phyloP scores from a whole-genome alignment of 2,113 vertebrate species.

The Pygoscelis adeliae region DNA sequence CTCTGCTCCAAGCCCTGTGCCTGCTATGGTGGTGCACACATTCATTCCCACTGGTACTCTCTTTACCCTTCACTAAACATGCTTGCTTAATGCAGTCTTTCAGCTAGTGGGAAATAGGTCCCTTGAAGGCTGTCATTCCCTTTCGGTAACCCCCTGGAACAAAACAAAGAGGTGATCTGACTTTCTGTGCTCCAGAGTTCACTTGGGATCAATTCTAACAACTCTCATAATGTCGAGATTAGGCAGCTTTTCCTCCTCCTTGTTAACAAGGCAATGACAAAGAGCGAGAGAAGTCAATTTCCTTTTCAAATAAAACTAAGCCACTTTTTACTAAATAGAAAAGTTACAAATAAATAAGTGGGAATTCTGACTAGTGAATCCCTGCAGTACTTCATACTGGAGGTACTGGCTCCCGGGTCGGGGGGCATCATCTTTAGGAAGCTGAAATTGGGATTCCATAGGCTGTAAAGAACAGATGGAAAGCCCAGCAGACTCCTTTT shows the following conservation, averaged over 20 bases:
- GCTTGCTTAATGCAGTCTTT: constrained; percentile 70
- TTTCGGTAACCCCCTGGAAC: constrained; percentile 59
- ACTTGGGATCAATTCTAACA: constrained; percentile 75
- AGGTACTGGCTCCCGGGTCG: background rate
- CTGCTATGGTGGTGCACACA: constrained; percentile 14
- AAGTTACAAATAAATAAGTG: background rate
- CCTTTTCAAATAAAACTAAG: constrained; percentile 60
- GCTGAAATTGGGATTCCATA: background rate
- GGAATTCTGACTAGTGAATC: background rate
- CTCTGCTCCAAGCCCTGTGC: background rate
- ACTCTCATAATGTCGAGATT: constrained; percentile 68
- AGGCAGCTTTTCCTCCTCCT: constrained; percentile 68
- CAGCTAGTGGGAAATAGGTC: constrained; percentile 72
- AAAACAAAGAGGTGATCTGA: constrained; percentile 72
- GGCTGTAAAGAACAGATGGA: background rate
- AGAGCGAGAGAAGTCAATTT: constrained; percentile 61
- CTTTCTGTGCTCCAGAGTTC: constrained; percentile 70
- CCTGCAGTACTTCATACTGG: background rate
- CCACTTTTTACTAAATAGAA: constrained; percentile 1
- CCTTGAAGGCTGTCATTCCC: constrained; percentile 74
- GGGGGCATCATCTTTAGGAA: background rate
- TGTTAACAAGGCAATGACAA: constrained; percentile 67
- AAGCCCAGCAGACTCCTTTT: background rate
- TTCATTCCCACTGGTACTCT: constrained; percentile 44
- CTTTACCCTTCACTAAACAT: constrained; percentile 74